phyloP scores from a whole-genome alignment of 2,888 invertebrate genomes.

The Leptinotarsa haldemani region DNA sequence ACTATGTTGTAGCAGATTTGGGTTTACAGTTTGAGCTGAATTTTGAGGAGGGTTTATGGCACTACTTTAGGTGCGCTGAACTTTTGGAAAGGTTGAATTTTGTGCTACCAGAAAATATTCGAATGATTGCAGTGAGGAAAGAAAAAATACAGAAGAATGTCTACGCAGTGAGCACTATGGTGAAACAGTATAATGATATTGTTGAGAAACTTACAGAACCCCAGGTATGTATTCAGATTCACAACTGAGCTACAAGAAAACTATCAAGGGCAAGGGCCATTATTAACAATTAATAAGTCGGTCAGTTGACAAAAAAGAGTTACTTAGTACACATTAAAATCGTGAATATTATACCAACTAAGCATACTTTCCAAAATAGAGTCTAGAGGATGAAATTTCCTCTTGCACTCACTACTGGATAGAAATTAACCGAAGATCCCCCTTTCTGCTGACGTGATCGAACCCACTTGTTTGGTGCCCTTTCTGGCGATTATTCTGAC shows the following conservation, averaged over 20 bases:
- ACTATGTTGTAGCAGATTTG: constrained; percentile 76
- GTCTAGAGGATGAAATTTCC: too few species aligned
- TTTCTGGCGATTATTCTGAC: too few species aligned
- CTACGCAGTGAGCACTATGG: constrained; percentile 71
- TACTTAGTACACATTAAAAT: too few species aligned
- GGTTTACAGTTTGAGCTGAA: constrained; percentile 75
- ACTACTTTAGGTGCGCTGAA: constrained; percentile 78
- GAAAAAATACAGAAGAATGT: constrained; percentile 74
- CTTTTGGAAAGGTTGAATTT: constrained; percentile 79
- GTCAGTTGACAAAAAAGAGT: too few species aligned
- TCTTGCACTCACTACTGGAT: too few species aligned
- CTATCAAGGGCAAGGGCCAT: neutral
- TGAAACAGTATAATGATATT: constrained; percentile 75
- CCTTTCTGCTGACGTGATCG: too few species aligned
- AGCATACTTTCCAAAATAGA: too few species aligned
- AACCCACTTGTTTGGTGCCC: too few species aligned
- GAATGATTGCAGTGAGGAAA: constrained; percentile 73
- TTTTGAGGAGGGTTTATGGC: constrained; percentile 75
- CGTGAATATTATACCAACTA: too few species aligned
- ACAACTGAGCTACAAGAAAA: neutral
- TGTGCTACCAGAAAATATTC: constrained; percentile 67
- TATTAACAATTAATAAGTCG: neutral
- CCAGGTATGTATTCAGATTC: constrained; percentile 68
- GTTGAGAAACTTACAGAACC: constrained; percentile 75
- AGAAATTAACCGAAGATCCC: too few species aligned